phyloP scores from a whole-genome alignment of 2,888 invertebrate species.

The Limenitis camilla region DNA sequence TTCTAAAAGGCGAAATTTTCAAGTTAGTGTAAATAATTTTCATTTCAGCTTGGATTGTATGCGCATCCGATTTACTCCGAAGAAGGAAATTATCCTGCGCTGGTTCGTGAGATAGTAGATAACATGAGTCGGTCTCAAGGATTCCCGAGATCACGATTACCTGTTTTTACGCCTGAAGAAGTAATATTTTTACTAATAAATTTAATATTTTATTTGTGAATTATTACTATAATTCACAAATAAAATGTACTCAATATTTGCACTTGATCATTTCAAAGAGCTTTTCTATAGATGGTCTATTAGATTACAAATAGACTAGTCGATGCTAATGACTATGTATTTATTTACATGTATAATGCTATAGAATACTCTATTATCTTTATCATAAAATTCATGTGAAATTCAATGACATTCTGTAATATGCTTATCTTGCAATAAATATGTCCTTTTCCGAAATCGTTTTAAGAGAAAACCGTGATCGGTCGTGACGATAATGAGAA shows the following conservation, averaged over 20 bases:
- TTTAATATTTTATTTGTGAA: slow-evolving; percentile 19
- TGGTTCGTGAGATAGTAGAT: slow-evolving; percentile 61
- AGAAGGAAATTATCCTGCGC: slow-evolving; percentile 62
- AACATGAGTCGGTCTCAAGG: slow-evolving; percentile 59
- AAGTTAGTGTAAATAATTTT: neutral
- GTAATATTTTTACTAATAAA: slow-evolving; percentile 28
- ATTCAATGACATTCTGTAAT: too few species aligned
- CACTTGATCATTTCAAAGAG: too few species aligned
- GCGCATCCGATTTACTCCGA: slow-evolving; percentile 69
- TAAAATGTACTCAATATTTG: neutral
- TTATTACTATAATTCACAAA: neutral
- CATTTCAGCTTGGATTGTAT: slow-evolving; percentile 59
- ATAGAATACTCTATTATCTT: too few species aligned
- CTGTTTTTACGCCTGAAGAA: slow-evolving; percentile 60
- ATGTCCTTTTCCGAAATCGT: too few species aligned
- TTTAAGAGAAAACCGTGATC: too few species aligned
- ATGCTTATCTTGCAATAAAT: too few species aligned
- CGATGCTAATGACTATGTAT: too few species aligned
- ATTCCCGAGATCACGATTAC: slow-evolving; percentile 64
- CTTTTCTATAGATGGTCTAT: too few species aligned
- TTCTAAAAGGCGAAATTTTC: neutral
- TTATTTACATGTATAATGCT: too few species aligned
- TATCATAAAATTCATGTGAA: too few species aligned
- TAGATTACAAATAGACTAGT: too few species aligned
- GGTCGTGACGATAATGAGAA: too few species aligned